Base-by-base conservation (phyloP, 1,140 invertebrate species). In the Meloidogyne floridensis region DNA sequence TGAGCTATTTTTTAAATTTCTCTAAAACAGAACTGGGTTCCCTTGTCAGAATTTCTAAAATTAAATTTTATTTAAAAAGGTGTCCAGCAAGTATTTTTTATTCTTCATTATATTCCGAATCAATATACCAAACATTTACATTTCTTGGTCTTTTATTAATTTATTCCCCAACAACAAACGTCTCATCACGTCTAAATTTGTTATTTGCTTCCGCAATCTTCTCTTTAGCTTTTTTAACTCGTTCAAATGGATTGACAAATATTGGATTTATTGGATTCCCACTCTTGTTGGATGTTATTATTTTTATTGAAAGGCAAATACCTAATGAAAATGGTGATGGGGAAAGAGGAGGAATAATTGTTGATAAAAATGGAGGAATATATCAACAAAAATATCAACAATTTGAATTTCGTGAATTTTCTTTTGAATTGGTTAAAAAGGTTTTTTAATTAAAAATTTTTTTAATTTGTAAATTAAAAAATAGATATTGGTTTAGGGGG, bases 161-260 rank as follows among this genome's bases (percentile, higher is more conserved):
- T 42, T 74, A 83, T 59, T 53, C 70, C 3, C 59, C 59, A 6
- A n/a, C 59, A 65, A 54, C 32, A 32, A 32, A 32, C 75, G n/a
- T 69, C 77, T 20, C 65, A 18, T 47, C 71, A 32, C 76, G 77
- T 43, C 54, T 79, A 5, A 54, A 80, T 53, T 65, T 74, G 32
- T n/a, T 84, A n/a, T 42, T 82, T 72, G 72, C 86, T 72, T 59
- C 86, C 3, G 71, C 75, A 18, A 80, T 85, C 13, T 86, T 86
- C 47, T 84, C 86, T 13, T 85, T 87, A 54, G 84, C 86, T 18
- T 87, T 86, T 73, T 74, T 86, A 20, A 87, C 86, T 54, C 74
- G 86, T 15, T 84, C 86, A 13, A 86, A 86, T 71, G 86, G 86
- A 6, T 53, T 87, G 10, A 51, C 78, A 11, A 86, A 86, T 72